These are phyloP conservation scores for Piaya cayana DNA, from an alignment of 2,113 vertebrate genomes.

Conservation along the genomic window DNA sequence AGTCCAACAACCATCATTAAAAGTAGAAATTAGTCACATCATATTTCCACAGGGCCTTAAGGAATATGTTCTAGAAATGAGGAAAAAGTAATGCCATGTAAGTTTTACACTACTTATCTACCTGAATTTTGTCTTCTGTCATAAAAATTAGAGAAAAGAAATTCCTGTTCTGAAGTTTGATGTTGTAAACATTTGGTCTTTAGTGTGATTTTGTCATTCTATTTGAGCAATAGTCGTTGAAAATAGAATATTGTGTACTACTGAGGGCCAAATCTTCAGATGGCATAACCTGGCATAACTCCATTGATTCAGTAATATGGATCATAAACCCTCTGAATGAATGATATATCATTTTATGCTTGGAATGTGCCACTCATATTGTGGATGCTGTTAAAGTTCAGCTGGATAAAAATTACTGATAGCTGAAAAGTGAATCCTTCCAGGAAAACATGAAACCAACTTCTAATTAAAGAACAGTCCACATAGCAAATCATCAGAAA, in stretches of 20 bases:
- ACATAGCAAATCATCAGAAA: not conserved
- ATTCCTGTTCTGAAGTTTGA: not conserved
- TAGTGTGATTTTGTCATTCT: not conserved
- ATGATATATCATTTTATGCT: not conserved
- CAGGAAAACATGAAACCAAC: not conserved
- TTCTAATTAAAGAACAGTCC: not conserved
- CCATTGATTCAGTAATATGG: not conserved
- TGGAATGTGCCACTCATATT: not conserved
- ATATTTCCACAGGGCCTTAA: not conserved
- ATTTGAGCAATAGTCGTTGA: conserved; percentile 18
- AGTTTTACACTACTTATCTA: not conserved
- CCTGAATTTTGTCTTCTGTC: not conserved
- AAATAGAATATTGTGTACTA: not conserved
- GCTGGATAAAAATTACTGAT: not conserved
- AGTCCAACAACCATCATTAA: rapidly evolving
- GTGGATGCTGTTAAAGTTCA: not conserved
- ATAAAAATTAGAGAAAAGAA: not conserved
- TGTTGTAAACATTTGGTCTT: not conserved
- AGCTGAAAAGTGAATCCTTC: not conserved
- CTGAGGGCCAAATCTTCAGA: conserved; percentile 6
- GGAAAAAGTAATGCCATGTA: not conserved
- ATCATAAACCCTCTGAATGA: conserved; percentile 1
- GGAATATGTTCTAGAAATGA: not conserved
- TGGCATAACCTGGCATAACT: not conserved
- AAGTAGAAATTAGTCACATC: not conserved